These are phyloP conservation scores for Rapana venosa DNA, from an alignment of 2,888 invertebrate genomes.

Conservation along the genomic window DNA sequence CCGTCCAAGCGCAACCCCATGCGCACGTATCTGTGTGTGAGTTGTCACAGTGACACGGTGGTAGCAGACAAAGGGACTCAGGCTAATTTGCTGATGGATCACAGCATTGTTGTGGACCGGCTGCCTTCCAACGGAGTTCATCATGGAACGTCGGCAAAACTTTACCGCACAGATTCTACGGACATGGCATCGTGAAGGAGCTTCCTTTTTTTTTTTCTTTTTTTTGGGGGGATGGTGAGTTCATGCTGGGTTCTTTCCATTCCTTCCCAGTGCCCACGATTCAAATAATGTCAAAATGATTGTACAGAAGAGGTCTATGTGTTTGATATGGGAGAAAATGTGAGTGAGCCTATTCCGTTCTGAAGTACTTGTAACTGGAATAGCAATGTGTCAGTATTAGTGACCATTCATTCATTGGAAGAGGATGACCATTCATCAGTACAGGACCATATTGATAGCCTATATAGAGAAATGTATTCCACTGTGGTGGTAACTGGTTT, in stretches of 20 bases:
- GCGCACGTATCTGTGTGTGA: slow-evolving; percentile 70
- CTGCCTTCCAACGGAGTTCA: slow-evolving; percentile 21
- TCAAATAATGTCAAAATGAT: not conserved
- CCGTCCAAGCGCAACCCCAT: slow-evolving; percentile 62
- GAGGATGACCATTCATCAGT: too few species aligned
- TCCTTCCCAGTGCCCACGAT: not conserved
- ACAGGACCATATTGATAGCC: too few species aligned
- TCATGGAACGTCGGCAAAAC: slow-evolving; percentile 32
- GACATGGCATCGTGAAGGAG: slow-evolving; percentile 27
- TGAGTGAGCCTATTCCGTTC: too few species aligned
- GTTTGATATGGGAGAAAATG: too few species aligned
- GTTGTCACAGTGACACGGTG: slow-evolving; percentile 69
- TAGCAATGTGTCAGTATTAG: too few species aligned
- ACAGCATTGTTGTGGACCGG: slow-evolving; percentile 40
- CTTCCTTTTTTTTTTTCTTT: not conserved
- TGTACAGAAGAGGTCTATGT: not conserved
- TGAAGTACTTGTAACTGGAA: too few species aligned
- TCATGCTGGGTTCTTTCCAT: not conserved
- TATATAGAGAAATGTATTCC: too few species aligned
- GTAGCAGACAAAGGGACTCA: slow-evolving; percentile 70
- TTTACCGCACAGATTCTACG: slow-evolving; percentile 37
- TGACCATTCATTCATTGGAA: too few species aligned
- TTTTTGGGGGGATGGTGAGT: not conserved
- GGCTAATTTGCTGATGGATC: slow-evolving; percentile 55
- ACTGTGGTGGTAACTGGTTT: not conserved